These are phyloP conservation scores for Bombus turneri DNA, from an alignment of 1,140 invertebrate species.

Conservation along the genomic window DNA sequence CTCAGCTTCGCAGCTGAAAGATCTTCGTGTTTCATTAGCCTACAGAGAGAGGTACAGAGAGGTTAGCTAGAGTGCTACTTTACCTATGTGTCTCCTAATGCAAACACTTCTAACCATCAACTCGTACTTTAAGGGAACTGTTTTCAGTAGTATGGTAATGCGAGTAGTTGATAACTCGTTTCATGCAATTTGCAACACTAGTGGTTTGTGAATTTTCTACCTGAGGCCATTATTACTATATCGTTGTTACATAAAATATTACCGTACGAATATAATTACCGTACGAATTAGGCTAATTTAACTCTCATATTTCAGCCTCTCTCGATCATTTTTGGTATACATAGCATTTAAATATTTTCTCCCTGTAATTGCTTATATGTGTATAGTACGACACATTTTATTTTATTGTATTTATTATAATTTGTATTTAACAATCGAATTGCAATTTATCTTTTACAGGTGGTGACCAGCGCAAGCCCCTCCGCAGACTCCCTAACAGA, in stretches of 20 bases:
- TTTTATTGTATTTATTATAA: too few relatives aligned
- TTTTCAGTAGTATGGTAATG: not conserved
- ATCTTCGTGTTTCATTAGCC: too few relatives aligned
- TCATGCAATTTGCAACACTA: not conserved
- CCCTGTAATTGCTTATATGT: too few relatives aligned
- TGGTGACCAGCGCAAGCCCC: slow-evolving; percentile 89
- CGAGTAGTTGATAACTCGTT: not conserved
- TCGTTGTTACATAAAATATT: too few relatives aligned
- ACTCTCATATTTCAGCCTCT: too few relatives aligned
- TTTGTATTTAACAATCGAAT: not conserved
- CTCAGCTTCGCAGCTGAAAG: not conserved
- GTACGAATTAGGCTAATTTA: too few relatives aligned
- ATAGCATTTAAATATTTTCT: too few relatives aligned
- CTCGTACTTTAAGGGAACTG: not conserved
- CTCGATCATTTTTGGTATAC: too few relatives aligned
- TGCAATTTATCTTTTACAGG: slow-evolving; percentile 71
- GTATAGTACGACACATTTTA: too few relatives aligned
- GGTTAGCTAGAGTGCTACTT: not conserved
- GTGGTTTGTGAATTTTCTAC: not conserved
- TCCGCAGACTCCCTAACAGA: slow-evolving; percentile 92
- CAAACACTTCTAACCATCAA: not conserved
- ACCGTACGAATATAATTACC: too few relatives aligned
- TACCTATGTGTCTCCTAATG: not conserved
- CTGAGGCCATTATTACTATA: too few relatives aligned
- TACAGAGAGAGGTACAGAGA: not conserved